Evolutionary conservation across 1,140 invertebrate species (phyloP).

Genomic region (Halictus rubicundus): DNA sequence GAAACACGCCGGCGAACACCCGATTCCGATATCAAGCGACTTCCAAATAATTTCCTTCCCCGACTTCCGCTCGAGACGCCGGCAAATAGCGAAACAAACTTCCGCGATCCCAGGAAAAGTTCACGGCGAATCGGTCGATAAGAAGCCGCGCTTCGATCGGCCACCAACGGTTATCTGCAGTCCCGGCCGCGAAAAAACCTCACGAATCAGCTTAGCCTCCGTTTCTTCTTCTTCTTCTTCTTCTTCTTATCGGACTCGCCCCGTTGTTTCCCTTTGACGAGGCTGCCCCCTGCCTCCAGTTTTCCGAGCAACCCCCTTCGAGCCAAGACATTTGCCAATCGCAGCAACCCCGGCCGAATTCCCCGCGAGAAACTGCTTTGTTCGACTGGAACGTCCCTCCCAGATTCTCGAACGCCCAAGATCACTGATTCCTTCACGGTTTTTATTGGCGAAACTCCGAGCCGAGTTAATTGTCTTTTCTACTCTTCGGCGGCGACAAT

Average conservation of each 20-base stretch:
- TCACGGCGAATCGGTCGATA: slow-evolving; percentile 58
- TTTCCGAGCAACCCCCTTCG: not conserved
- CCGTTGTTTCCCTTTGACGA: slow-evolving; percentile 19
- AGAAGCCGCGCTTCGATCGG: slow-evolving; percentile 44
- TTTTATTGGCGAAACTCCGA: no score
- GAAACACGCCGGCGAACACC: slow-evolving; percentile 15
- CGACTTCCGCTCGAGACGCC: slow-evolving; percentile 35
- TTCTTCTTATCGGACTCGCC: slow-evolving; percentile 13
- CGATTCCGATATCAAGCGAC: slow-evolving; percentile 62
- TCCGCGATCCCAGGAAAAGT: slow-evolving; percentile 50
- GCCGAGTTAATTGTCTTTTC: no score
- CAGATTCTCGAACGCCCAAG: not conserved
- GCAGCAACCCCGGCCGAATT: not conserved
- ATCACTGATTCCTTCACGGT: no score
- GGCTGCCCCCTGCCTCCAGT: no score
- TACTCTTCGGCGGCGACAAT: no score
- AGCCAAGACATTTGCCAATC: not conserved
- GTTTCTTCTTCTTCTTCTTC: slow-evolving; percentile 6
- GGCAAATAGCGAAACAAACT: slow-evolving; percentile 68
- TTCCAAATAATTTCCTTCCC: slow-evolving; percentile 67
- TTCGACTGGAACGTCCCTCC: not conserved
- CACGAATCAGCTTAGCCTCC: slow-evolving; percentile 40
- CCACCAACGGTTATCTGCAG: slow-evolving; percentile 43
- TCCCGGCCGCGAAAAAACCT: slow-evolving; percentile 20
- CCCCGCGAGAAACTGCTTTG: no score